A percentile compares a stretch with the other conserved stretches of the same genome.
phyloP scores from a whole-genome alignment of 2,888 invertebrate genomes.

The Acronicta leporina region DNA sequence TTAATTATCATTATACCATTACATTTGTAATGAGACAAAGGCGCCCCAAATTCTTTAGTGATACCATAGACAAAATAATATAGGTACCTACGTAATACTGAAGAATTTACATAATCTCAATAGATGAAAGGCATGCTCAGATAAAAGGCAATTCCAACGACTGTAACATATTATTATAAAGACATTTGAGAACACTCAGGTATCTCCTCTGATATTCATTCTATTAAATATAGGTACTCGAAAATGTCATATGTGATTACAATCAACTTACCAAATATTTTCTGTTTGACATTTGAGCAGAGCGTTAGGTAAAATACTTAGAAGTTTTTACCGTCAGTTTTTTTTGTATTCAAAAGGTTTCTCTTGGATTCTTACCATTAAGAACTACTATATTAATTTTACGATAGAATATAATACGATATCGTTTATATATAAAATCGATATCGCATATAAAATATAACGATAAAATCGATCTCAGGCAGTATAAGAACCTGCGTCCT shows the following conservation, averaged over 20 bases:
- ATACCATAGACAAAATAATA: too few species aligned
- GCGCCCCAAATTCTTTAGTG: constrained; percentile 27
- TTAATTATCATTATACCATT: constrained; percentile 38
- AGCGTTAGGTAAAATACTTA: too few species aligned
- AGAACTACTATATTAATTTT: too few species aligned
- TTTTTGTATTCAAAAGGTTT: too few species aligned
- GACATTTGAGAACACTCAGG: constrained; percentile 24
- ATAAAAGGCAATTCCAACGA: constrained; percentile 36
- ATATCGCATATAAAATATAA: too few species aligned
- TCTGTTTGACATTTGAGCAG: too few species aligned
- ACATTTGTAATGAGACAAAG: constrained; percentile 33
- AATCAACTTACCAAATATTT: background rate
- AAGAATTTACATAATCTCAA: constrained; percentile 20
- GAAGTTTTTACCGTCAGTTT: too few species aligned
- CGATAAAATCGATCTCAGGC: too few species aligned
- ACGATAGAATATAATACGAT: too few species aligned
- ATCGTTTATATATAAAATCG: too few species aligned
- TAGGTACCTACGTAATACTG: constrained; percentile 12
- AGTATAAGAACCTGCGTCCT: too few species aligned
- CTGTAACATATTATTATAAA: constrained; percentile 42
- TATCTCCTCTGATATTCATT: constrained; percentile 33
- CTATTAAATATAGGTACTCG: constrained; percentile 16
- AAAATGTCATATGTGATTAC: background rate
- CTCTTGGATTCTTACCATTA: too few species aligned
- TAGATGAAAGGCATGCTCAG: constrained; percentile 19